Percentiles rank a stretch among this genome's conserved stretches.
Evolutionary conservation across 2,113 vertebrate genomes (phyloP).

Genomic region (Ictalurus punctatus): DNA sequence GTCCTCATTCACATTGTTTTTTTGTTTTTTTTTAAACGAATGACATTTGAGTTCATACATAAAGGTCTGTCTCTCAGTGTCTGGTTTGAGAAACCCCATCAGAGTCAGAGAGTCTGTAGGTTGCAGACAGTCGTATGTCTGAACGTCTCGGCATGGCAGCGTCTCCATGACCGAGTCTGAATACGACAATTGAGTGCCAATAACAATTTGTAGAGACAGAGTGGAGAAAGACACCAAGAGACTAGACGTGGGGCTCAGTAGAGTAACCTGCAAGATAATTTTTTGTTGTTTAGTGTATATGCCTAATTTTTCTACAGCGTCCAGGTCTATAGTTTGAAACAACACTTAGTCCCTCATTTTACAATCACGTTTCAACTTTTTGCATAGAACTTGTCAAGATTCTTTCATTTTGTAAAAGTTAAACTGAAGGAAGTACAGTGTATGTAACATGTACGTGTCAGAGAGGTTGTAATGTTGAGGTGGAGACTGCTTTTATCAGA

Average conservation of each 20-base stretch:
- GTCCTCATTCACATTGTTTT: not conserved
- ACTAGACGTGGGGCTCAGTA: slow-evolving; percentile 41
- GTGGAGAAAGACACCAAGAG: slow-evolving; percentile 61
- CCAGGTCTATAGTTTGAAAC: not conserved
- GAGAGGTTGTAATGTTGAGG: slow-evolving; percentile 71
- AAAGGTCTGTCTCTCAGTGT: not conserved
- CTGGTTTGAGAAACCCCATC: not conserved
- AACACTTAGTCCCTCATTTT: too few species aligned
- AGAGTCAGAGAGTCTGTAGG: slow-evolving; percentile 35
- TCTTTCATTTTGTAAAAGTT: not conserved
- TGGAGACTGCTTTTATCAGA: slow-evolving; percentile 69
- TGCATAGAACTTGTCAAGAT: not conserved
- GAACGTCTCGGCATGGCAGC: slow-evolving; percentile 64
- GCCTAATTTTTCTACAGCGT: not conserved
- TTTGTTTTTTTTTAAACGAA: not conserved
- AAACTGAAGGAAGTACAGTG: slow-evolving; percentile 40
- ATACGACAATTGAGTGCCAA: slow-evolving; percentile 72
- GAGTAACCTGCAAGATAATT: not conserved
- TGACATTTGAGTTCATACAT: not conserved
- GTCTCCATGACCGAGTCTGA: slow-evolving; percentile 69
- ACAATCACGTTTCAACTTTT: not conserved
- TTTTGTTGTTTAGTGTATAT: not conserved
- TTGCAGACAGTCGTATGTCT: slow-evolving; percentile 40
- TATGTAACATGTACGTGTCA: slow-evolving; percentile 55
- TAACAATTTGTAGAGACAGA: slow-evolving; percentile 65